These are phyloP conservation scores for Riparia riparia DNA, from an alignment of 2,113 vertebrate species.

Conservation along the genomic window DNA sequence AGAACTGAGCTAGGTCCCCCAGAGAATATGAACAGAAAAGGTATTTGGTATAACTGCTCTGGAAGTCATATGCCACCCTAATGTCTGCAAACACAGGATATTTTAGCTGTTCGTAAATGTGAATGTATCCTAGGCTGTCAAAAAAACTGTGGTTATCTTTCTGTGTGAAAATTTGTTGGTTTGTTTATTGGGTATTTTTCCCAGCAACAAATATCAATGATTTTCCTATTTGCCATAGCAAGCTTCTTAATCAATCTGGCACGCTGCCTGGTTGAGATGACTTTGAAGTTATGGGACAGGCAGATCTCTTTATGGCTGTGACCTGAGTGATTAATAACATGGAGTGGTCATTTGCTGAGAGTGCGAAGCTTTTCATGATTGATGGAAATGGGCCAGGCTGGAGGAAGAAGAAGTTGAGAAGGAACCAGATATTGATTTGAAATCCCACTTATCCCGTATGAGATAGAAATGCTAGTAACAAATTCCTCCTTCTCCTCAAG, in stretches of 20 bases:
- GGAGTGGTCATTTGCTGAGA: neutral
- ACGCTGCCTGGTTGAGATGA: neutral
- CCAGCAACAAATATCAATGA: neutral
- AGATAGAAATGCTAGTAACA: neutral
- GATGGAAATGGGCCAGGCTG: neutral
- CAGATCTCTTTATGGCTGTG: neutral
- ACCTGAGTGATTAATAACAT: neutral
- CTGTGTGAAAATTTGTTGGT: neutral
- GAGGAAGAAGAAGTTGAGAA: neutral
- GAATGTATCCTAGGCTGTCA: neutral
- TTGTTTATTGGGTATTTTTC: fast-evolving
- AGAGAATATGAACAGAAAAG: neutral
- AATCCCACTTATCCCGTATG: neutral
- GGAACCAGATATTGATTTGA: neutral
- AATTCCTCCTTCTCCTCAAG: neutral
- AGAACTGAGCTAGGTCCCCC: neutral
- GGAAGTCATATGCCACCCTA: neutral
- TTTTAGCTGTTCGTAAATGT: neutral
- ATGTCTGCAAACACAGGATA: neutral
- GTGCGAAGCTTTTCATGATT: neutral
- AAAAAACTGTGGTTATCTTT: neutral
- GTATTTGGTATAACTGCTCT: neutral
- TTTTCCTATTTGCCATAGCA: neutral
- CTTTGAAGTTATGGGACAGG: neutral
- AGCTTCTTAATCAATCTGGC: neutral